These are phyloP conservation scores for Xylocopa sonorina DNA, from an alignment of 1,140 invertebrate species.

Conservation along the genomic window DNA sequence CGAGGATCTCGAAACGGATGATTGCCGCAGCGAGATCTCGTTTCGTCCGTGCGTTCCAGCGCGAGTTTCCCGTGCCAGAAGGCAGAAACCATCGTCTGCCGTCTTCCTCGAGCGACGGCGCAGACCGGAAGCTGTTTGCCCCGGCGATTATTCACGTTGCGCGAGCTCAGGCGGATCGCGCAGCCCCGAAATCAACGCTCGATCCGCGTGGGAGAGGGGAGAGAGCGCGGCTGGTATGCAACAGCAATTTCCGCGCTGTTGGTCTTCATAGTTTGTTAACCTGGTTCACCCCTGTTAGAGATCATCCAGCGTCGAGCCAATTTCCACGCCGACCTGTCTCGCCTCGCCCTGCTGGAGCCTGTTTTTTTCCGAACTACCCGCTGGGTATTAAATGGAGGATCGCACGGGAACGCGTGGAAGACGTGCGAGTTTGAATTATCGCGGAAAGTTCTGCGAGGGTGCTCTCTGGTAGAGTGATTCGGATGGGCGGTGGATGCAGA, in stretches of 20 bases:
- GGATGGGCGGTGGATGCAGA: neutral
- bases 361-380: neutral
- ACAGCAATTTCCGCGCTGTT: neutral
- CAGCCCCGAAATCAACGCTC: neutral
- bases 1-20: slow-evolving; percentile 39
- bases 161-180: slow-evolving; percentile 5
- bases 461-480: too few species aligned
- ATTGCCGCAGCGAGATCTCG: slow-evolving; percentile 25
- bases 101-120: too few species aligned
- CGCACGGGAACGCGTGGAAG: neutral
- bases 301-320: neutral
- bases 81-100: too few species aligned
- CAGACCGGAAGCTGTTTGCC: too few species aligned
- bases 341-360: too few species aligned
- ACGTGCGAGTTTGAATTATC: neutral
- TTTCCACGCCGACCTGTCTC: neutral
- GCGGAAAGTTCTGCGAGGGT: too few species aligned
- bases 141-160: slow-evolving; percentile 32
- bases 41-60: slow-evolving; percentile 30
- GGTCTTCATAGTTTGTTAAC: slow-evolving; percentile 6
- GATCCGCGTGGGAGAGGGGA: too few species aligned
- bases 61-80: slow-evolving; percentile 17
- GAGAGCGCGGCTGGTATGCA: too few species aligned
- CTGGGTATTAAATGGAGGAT: neutral
- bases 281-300: neutral